These are phyloP conservation scores for Genyomyrus donnyi DNA, from an alignment of 2,113 vertebrate genomes.

Conservation along the genomic window DNA sequence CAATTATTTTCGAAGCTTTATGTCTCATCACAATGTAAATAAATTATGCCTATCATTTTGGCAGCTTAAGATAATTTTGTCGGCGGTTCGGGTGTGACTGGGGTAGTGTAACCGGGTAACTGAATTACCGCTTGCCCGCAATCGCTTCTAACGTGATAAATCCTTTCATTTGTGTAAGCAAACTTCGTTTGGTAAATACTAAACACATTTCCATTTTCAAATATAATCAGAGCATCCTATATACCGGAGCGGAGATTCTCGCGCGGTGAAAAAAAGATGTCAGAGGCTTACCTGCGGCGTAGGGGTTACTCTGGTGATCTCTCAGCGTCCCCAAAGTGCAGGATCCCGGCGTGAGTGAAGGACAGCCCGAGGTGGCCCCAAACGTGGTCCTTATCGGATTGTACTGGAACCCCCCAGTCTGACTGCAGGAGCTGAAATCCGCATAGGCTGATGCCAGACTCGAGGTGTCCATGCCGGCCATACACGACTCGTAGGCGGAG, in stretches of 20 bases:
- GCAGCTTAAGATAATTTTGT: slow-evolving; percentile 99
- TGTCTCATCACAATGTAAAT: slow-evolving; percentile 99
- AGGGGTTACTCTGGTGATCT: slow-evolving; percentile 99
- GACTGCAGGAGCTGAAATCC: slow-evolving; percentile 99
- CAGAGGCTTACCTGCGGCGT: slow-evolving; percentile 94
- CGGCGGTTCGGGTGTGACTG: slow-evolving; percentile 99
- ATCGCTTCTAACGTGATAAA: slow-evolving; percentile 99
- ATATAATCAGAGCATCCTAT: slow-evolving; percentile 96
- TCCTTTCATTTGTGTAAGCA: slow-evolving; percentile 99
- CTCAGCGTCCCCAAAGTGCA: slow-evolving; percentile 97
- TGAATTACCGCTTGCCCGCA: slow-evolving; percentile 98
- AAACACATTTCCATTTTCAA: slow-evolving; percentile 99
- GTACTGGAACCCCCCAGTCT: slow-evolving; percentile 99
- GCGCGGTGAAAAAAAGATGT: slow-evolving; percentile 60
- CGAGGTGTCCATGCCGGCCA: slow-evolving; percentile 99
- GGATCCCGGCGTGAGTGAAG: slow-evolving; percentile 96
- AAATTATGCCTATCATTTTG: slow-evolving; percentile 99
- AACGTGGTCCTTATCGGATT: slow-evolving; percentile 99
- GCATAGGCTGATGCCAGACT: slow-evolving; percentile 99
- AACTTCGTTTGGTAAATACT: slow-evolving; percentile 99
- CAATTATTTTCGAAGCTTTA: slow-evolving; percentile 99
- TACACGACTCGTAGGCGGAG: slow-evolving; percentile 99
- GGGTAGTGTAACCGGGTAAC: slow-evolving; percentile 99
- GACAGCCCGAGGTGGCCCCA: slow-evolving; percentile 94
- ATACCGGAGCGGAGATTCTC: slow-evolving; percentile 70